Conservation (phyloP, 1,140 invertebrate genomes). For the Agrypnia vestita region DNA sequence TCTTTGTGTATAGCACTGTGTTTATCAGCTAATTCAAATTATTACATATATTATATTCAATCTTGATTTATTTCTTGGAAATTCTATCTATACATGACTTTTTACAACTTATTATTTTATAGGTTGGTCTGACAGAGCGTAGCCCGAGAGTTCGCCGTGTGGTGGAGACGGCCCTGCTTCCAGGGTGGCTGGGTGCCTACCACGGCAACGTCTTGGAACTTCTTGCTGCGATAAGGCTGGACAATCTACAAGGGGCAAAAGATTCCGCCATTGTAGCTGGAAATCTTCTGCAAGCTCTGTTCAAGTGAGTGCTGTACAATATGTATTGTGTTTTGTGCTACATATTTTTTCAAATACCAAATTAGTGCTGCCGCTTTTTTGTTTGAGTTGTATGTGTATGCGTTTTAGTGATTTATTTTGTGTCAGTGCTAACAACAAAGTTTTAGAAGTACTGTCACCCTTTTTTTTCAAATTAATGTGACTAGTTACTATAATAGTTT, state of each 20-base stretch:
- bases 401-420: too few relatives aligned
- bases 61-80: too few relatives aligned
- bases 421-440: too few relatives aligned
- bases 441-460: too few relatives aligned
- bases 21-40: too few relatives aligned
- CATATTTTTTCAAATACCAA: background rate
- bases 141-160: constrained; percentile 68
- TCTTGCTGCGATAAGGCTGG: constrained; percentile 68
- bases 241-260: constrained; percentile 69
- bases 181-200: constrained; percentile 69
- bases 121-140: constrained; percentile 71
- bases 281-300: constrained; percentile 69
- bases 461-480: too few relatives aligned
- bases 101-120: background rate
- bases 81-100: too few relatives aligned
- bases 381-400: too few relatives aligned
- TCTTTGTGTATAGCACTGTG: too few relatives aligned
- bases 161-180: constrained; percentile 71
- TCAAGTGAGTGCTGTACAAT: constrained; percentile 64
- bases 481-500: too few relatives aligned
- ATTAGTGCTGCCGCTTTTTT: too few relatives aligned
- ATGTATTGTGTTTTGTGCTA: constrained; percentile 52
- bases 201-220: constrained; percentile 69
- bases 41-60: too few relatives aligned
- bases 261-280: constrained; percentile 71